Conservation (phyloP, 2,113 vertebrate species). For the Lophura nycthemera region DNA sequence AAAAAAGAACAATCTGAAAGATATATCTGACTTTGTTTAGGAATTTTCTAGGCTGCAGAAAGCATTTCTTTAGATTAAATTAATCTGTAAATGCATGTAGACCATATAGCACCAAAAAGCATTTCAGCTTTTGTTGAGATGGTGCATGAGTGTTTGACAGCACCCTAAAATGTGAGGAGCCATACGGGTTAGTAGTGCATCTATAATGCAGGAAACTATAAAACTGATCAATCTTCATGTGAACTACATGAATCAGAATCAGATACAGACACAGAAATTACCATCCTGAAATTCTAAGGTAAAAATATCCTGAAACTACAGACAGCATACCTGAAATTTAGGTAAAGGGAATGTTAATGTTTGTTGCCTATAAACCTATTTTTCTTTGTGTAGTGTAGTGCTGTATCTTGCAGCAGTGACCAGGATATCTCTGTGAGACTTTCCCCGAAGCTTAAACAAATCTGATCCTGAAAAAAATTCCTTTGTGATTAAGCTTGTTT, state of each 20-base stretch:
- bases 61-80: background rate
- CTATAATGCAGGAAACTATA: background rate
- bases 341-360: background rate
- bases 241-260: background rate
- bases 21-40: background rate
- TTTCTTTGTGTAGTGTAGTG: background rate
- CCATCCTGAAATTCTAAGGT: background rate
- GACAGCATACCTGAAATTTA: background rate
- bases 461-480: background rate
- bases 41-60: slow-evolving; percentile 2
- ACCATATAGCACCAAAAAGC: background rate
- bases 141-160: background rate
- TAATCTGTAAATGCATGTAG: fast-evolving
- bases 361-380: background rate
- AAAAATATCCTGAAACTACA: background rate
- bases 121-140: background rate
- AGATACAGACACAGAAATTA: background rate
- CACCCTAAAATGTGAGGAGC: background rate
- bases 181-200: background rate
- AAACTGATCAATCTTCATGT: background rate
- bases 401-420: background rate
- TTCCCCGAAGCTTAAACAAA: background rate
- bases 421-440: background rate
- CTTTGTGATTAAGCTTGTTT: background rate
- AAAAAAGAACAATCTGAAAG: background rate